Evolutionary conservation across 1,140 invertebrate genomes (phyloP), one percentile per base, ranked within the genome.

Genomic region (Scylla paramamosain): DNA sequence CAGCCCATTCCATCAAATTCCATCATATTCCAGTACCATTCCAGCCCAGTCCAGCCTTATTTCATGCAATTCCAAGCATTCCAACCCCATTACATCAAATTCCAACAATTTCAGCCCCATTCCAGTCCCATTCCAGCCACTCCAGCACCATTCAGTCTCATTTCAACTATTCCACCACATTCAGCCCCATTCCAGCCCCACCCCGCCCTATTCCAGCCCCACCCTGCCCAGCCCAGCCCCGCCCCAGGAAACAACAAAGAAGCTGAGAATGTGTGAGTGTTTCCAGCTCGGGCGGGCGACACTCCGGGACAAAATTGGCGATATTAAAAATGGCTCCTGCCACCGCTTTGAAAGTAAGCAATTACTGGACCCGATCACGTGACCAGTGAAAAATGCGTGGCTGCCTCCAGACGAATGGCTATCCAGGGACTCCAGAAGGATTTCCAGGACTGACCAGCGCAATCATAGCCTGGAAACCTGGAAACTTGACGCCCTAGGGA

Each of bases 311-410:
- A 92, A 95, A 95, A 95, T 95, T 95, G 94, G 94, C 90, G 94
- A 95, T 95, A 95, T 95, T 95, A 95, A 95, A 95, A 95, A 95
- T 95, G 94, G 91, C 46, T 39, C 82, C 94, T 95, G 94, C 94
- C 94, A 95, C 94, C 94, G 94, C 90, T 92, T 92, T 95, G 94
- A 95, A 95, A 95, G 94, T 95, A 95, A 95, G 94, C 94, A 95
- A 95, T 95, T 95, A 95, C 94, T 91, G 94, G 94, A 67, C 46
- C 94, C 94, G 94, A 95, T 95, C 94, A 95, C 94, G 94, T 95
- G 94, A 95, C 94, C 91, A 92, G 94, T 95, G 94, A 95, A 95
- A 95, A 95, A 95, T 95, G 94, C 94, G 90, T 67, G 94, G 91
- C 94, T 77, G 94, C 89, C 94, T 88, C 91, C 20, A 95, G 94